phyloP scores from a whole-genome alignment of 2,888 invertebrate species.

The Netelia inedita region DNA sequence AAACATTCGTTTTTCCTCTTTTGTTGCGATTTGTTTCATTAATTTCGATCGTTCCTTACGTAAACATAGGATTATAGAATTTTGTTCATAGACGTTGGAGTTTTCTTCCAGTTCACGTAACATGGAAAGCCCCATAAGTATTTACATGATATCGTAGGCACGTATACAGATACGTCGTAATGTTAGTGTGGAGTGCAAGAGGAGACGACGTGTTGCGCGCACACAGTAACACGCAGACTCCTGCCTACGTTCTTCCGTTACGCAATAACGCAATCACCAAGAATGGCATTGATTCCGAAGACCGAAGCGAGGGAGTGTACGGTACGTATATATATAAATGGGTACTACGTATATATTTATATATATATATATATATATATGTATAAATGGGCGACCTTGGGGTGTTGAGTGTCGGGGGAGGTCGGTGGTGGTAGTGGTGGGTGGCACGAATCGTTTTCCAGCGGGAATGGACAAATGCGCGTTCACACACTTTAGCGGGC shows the following conservation, averaged over 20 bases:
- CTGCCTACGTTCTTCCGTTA: constrained; percentile 23
- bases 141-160: background rate
- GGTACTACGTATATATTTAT: background rate
- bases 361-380: background rate
- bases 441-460: constrained; percentile 10
- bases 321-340: constrained; percentile 1
- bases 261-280: constrained; percentile 20
- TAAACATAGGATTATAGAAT: background rate
- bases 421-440: background rate
- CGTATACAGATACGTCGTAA: background rate
- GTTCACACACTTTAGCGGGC: constrained; percentile 23
- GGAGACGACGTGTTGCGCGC: background rate
- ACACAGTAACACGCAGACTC: background rate
- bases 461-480: constrained; percentile 20
- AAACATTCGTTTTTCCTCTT: no score
- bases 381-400: no score
- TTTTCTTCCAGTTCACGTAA: constrained; percentile 3
- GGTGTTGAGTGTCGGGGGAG: background rate
- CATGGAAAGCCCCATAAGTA: background rate
- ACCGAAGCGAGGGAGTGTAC: constrained; percentile 14
- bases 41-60: background rate
- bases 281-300: constrained; percentile 46
- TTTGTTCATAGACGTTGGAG: background rate
- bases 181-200: constrained; percentile 13
- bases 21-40: no score